Percentiles rank a stretch among this genome's conserved stretches.
Conservation (phyloP, 2,797 vertebrate species). For the Pantherophis alleghaniensis region DNA sequence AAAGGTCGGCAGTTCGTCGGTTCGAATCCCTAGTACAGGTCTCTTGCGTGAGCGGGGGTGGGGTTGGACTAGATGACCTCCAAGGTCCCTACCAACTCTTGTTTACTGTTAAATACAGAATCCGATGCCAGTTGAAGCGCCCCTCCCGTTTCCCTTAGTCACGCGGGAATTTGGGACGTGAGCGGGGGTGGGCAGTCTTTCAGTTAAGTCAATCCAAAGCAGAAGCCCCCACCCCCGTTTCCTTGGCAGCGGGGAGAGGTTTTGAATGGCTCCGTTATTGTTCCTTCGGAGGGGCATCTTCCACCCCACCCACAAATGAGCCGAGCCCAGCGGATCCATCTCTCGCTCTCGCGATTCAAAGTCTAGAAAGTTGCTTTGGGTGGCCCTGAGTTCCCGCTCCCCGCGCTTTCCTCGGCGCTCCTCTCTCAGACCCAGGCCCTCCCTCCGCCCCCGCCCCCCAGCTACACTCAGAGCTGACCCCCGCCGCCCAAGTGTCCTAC, state of each 20-base stretch:
- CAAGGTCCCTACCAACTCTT: no score
- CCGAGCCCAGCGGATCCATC: background rate
- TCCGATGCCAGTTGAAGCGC: background rate
- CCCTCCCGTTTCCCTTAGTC: background rate
- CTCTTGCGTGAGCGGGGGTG: no score
- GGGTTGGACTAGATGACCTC: no score
- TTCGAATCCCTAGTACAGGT: no score
- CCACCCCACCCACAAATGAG: background rate
- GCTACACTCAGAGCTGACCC: no score
- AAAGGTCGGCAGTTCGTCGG: no score
- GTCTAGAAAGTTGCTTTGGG: background rate
- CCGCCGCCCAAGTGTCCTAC: background rate
- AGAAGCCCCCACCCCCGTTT: background rate
- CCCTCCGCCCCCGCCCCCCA: no score
- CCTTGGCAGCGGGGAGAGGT: background rate
- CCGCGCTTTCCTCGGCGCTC: background rate
- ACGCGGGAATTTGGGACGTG: background rate
- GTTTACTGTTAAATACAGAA: background rate
- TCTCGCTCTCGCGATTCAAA: background rate
- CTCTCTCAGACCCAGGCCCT: background rate
- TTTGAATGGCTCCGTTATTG: background rate
- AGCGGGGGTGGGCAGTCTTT: background rate
- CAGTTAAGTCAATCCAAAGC: background rate
- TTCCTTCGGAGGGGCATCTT: background rate
- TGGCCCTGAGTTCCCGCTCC: background rate